Evolutionary conservation across 2,888 invertebrate species (phyloP).

Genomic region (Melinopterus prodromus): DNA sequence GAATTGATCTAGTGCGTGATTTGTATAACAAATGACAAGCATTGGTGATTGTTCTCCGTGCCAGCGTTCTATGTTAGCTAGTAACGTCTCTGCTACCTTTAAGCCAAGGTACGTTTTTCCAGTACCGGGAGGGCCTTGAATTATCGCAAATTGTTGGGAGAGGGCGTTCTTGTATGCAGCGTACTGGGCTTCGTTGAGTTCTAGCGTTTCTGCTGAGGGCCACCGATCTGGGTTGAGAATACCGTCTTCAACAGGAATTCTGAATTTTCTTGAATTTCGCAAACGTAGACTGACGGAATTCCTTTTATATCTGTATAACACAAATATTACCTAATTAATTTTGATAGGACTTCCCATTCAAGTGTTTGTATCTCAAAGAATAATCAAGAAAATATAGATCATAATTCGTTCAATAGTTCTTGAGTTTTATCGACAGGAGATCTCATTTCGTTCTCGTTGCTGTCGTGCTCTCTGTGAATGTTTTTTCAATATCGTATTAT

Average conservation of each 20-base stretch:
- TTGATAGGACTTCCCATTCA: too few relatives aligned
- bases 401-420: too few relatives aligned
- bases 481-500: too few relatives aligned
- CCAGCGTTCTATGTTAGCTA: constrained; percentile 26
- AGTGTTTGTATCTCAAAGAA: too few relatives aligned
- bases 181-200: constrained; percentile 73
- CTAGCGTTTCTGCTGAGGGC: constrained; percentile 61
- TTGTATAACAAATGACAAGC: constrained; percentile 82
- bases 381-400: too few relatives aligned
- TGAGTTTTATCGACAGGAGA: too few relatives aligned
- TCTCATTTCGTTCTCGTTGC: too few relatives aligned
- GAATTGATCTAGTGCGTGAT: constrained; percentile 88
- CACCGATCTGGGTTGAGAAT: constrained; percentile 55
- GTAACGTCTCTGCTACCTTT: constrained; percentile 71
- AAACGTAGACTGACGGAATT: too few relatives aligned
- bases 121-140: constrained; percentile 86
- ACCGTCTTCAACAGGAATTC: constrained; percentile 23
- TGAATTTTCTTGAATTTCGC: too few relatives aligned
- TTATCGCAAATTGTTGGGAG: constrained; percentile 73
- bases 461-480: too few relatives aligned
- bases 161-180: constrained; percentile 74
- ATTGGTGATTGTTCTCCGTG: constrained; percentile 63
- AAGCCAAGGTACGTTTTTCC: constrained; percentile 81
- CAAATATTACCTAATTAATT: too few relatives aligned
- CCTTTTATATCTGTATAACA: too few relatives aligned